phyloP scores from a whole-genome alignment of 2,888 invertebrate genomes.

The Xanthorhoe designata region DNA sequence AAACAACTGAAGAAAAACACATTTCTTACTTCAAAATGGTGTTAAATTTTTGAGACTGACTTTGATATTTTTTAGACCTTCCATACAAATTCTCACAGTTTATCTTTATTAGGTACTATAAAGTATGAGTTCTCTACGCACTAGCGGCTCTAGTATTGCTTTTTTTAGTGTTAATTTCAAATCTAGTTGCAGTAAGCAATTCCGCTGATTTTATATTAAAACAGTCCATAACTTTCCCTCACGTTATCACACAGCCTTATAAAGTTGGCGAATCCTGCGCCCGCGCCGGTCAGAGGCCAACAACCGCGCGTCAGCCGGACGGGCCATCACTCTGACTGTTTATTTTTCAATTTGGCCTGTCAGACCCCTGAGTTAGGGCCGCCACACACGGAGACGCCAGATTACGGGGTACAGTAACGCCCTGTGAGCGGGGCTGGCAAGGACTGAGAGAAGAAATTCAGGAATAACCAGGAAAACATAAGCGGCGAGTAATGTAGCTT shows the following conservation, averaged over 20 bases:
- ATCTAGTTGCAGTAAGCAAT: too few relatives aligned
- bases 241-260: neutral
- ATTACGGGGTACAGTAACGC: conserved; percentile 62
- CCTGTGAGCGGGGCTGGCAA: conserved; percentile 33
- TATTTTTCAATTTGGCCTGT: conserved; percentile 83
- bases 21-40: too few relatives aligned
- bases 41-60: too few relatives aligned
- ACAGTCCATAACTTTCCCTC: too few relatives aligned
- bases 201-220: too few relatives aligned
- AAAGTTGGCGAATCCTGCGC: conserved; percentile 37
- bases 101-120: too few relatives aligned
- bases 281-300: conserved; percentile 57
- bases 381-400: conserved; percentile 82
- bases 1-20: too few relatives aligned
- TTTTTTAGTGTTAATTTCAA: too few relatives aligned
- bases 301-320: conserved; percentile 65
- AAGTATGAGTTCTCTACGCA: too few relatives aligned
- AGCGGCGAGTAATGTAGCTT: neutral
- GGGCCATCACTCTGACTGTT: conserved; percentile 78
- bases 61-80: too few relatives aligned
- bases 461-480: neutral
- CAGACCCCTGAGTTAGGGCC: conserved; percentile 78
- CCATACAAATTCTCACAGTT: too few relatives aligned
- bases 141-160: too few relatives aligned
- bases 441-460: neutral